phyloP scores from a whole-genome alignment of 2,888 invertebrate genomes.

The Idaea straminata region DNA sequence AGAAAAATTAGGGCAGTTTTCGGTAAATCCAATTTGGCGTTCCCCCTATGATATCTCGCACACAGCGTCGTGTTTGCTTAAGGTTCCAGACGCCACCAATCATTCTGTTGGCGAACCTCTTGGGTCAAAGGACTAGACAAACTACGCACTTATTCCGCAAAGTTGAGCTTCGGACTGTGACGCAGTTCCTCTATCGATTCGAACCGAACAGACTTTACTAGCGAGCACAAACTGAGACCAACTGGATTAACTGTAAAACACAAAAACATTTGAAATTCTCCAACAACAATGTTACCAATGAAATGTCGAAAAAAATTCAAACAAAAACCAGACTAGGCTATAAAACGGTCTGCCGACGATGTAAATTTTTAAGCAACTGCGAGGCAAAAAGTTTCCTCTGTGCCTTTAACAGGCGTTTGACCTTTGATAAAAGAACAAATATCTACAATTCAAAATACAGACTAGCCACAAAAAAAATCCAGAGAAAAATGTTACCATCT shows the following conservation, averaged over 20 bases:
- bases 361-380: neutral
- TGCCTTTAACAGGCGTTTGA: neutral
- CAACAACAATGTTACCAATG: neutral
- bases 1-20: conserved; percentile 11
- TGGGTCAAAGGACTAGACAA: conserved; percentile 57
- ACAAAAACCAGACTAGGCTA: neutral
- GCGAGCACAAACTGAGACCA: conserved; percentile 8
- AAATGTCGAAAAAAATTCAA: neutral
- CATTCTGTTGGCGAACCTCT: conserved; percentile 26
- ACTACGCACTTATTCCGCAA: conserved; percentile 47
- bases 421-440: neutral
- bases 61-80: conserved; percentile 19
- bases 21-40: conserved; percentile 14
- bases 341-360: neutral
- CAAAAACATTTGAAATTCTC: neutral
- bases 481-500: too few relatives aligned
- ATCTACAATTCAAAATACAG: neutral
- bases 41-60: conserved; percentile 5
- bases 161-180: conserved; percentile 42
- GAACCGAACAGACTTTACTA: conserved; percentile 22
- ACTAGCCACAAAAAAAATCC: neutral
- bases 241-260: neutral
- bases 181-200: conserved; percentile 63
- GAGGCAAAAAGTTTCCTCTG: neutral
- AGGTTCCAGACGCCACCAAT: conserved; percentile 34